A percentile compares a stretch with the other conserved stretches of the same genome.
phyloP scores from a whole-genome alignment of 1,140 invertebrate genomes.

The Hetaerina americana region DNA sequence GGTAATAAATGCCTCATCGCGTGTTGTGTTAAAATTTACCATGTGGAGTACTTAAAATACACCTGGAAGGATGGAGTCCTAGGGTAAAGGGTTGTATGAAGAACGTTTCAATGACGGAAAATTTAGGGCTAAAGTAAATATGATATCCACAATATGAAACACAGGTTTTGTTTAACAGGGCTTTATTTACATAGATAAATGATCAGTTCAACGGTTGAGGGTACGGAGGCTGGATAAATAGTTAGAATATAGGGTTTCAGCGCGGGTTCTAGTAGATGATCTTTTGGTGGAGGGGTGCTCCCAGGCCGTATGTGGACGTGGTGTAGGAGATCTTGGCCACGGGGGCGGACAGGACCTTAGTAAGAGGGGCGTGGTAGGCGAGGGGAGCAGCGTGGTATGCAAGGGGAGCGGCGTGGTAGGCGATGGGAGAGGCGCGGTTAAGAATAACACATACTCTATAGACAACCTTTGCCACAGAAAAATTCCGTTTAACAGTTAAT shows the following conservation, averaged over 20 bases:
- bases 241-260: background rate
- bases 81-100: no score
- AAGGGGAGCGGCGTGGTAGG: constrained; percentile 3
- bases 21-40: no score
- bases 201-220: background rate
- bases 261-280: background rate
- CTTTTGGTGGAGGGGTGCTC: background rate
- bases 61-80: no score
- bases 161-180: constrained; percentile 13
- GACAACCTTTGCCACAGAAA: no score
- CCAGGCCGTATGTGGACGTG: background rate
- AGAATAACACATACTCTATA: no score
- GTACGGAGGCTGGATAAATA: background rate
- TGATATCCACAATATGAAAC: constrained; percentile 17
- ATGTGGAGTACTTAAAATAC: no score
- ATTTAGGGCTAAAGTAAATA: no score
- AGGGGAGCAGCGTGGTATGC: constrained; percentile 9
- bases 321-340: background rate
- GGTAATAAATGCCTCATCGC: constrained; percentile 7
- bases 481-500: no score
- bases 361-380: background rate
- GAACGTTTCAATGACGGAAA: no score
- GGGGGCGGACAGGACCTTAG: background rate
- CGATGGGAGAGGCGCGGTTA: no score
- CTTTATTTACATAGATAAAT: background rate